Evolutionary conservation across 2,888 invertebrate genomes (phyloP).

Genomic region (Agrochola litura): DNA sequence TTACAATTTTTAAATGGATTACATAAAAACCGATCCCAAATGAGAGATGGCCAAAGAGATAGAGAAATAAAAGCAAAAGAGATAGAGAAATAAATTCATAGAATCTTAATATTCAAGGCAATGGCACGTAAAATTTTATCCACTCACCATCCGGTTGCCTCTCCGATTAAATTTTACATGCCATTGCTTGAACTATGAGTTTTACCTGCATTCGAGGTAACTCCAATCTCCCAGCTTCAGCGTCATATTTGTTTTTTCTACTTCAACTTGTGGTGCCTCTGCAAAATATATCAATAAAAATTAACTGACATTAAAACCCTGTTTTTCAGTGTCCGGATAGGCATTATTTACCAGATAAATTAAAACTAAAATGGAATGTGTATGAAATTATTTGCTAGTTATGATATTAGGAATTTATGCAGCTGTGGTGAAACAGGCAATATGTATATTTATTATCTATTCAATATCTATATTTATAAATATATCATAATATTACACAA

Average conservation of each 20-base stretch:
- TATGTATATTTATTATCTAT: neutral
- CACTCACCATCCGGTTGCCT: too few species aligned
- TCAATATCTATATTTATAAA: neutral
- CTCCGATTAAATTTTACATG: too few species aligned
- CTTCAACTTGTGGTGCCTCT: conserved; percentile 78
- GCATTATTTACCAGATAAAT: neutral
- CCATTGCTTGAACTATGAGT: too few species aligned
- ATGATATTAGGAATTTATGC: neutral
- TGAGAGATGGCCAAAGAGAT: neutral
- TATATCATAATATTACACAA: neutral
- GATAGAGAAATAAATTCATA: neutral
- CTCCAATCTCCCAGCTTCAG: conserved; percentile 74
- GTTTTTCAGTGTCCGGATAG: neutral
- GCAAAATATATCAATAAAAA: conserved; percentile 47
- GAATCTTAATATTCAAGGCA: too few species aligned
- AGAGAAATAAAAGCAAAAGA: neutral
- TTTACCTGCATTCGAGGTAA: conserved; percentile 80
- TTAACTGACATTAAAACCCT: neutral
- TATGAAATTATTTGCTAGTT: neutral
- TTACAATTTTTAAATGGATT: neutral
- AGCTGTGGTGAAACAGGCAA: neutral
- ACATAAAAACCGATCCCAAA: too few species aligned
- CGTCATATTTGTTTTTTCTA: conserved; percentile 66
- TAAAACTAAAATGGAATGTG: neutral
- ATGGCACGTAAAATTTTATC: too few species aligned